These are phyloP conservation scores for Malachius bipustulatus DNA, from an alignment of 2,888 invertebrate species.

Conservation along the genomic window DNA sequence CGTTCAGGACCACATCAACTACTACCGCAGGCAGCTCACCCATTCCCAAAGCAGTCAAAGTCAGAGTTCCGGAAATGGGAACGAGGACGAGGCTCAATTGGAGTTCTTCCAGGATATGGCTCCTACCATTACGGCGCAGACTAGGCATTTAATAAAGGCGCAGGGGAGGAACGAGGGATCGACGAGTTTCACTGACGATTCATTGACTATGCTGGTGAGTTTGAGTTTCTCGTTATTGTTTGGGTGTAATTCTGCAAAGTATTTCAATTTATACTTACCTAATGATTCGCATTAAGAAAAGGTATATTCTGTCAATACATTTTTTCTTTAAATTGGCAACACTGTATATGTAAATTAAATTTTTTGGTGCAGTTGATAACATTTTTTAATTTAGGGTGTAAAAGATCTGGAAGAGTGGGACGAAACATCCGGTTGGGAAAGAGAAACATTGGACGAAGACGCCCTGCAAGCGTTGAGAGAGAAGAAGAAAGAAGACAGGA, in stretches of 20 bases:
- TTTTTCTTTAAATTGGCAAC: too few relatives aligned
- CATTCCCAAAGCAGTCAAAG: slow-evolving; percentile 30
- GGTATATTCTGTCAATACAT: too few relatives aligned
- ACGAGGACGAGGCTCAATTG: slow-evolving; percentile 38
- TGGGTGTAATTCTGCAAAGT: too few relatives aligned
- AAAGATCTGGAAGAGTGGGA: slow-evolving; percentile 35
- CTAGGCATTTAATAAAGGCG: slow-evolving; percentile 39
- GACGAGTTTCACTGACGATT: too few relatives aligned
- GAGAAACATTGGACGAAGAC: slow-evolving; percentile 29
- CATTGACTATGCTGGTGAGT: too few relatives aligned
- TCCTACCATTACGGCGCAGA: slow-evolving; percentile 48
- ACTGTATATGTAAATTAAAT: too few relatives aligned
- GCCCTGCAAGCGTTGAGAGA: slow-evolving; percentile 29
- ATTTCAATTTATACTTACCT: too few relatives aligned
- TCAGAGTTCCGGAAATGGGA: slow-evolving; percentile 28
- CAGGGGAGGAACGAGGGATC: too few relatives aligned
- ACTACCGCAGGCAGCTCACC: slow-evolving; percentile 44
- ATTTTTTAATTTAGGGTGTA: slow-evolving; percentile 21
- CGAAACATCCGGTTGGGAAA: slow-evolving; percentile 33
- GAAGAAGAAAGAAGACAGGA: slow-evolving; percentile 31
- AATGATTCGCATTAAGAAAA: too few relatives aligned
- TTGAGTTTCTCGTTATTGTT: too few relatives aligned
- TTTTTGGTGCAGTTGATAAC: too few relatives aligned
- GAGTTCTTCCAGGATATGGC: slow-evolving; percentile 52
- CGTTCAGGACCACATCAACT: slow-evolving; percentile 52